Percentiles rank a stretch among this genome's conserved stretches.
phyloP scores from a whole-genome alignment of 2,888 invertebrate species.

The Thelaira solivaga region DNA sequence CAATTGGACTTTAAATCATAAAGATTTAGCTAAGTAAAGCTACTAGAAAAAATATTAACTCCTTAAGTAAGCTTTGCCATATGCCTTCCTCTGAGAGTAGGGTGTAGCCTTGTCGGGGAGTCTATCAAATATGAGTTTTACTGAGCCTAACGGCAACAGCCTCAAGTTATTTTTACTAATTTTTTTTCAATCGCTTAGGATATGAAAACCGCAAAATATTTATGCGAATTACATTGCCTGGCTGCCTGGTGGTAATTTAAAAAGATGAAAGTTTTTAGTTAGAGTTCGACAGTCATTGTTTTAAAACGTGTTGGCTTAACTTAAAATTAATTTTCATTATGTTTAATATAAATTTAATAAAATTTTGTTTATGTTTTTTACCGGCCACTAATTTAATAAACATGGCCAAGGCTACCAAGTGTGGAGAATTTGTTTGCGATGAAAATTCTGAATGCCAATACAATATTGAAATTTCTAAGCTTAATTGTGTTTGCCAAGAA shows the following conservation, averaged over 20 bases:
- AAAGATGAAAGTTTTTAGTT: conserved; percentile 2
- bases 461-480: background rate
- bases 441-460: background rate
- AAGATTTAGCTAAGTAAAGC: too few species aligned
- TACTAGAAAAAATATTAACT: too few species aligned
- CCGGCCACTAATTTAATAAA: background rate
- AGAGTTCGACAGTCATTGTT: background rate
- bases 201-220: conserved; percentile 21
- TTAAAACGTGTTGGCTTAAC: too few species aligned
- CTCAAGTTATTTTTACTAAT: too few species aligned
- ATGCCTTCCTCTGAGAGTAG: too few species aligned
- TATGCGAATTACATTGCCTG: too few species aligned
- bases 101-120: too few species aligned
- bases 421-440: background rate
- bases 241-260: too few species aligned
- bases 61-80: too few species aligned
- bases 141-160: too few species aligned
- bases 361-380: background rate
- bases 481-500: background rate
- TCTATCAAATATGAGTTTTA: too few species aligned
- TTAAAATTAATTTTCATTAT: background rate
- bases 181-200: background rate
- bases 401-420: background rate
- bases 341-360: background rate
- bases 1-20: too few species aligned